Percentiles rank a stretch among this genome's conserved stretches.
Conservation (phyloP, 2,888 invertebrate species). For the Glaucopsyche alexis region DNA sequence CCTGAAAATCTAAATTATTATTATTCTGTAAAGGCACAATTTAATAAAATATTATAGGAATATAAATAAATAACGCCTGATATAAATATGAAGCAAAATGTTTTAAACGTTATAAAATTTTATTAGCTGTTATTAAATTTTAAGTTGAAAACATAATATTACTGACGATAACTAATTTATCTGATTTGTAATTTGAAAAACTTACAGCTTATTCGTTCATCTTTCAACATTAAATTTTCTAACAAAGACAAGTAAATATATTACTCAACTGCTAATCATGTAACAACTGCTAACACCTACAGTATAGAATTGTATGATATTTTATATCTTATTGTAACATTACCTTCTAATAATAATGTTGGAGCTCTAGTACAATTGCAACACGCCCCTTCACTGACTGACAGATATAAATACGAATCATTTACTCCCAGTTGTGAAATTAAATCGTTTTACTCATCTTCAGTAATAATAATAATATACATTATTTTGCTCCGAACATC, state of each 20-base stretch:
- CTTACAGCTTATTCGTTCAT: no score
- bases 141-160: no score
- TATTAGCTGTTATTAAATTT: no score
- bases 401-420: conserved; percentile 17
- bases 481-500: neutral
- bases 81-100: neutral
- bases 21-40: no score
- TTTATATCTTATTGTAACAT: neutral
- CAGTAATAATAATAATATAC: conserved; percentile 16
- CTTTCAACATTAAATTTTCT: no score
- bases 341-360: neutral
- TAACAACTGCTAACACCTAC: no score
- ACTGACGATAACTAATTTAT: no score
- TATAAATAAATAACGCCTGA: neutral
- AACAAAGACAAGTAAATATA: no score
- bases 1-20: no score
- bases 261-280: no score
- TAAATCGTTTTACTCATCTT: conserved; percentile 18
- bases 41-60: no score
- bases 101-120: neutral
- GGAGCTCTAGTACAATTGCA: neutral
- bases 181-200: no score
- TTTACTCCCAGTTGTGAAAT: conserved; percentile 18
- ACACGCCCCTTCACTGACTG: conserved; percentile 4
- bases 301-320: neutral